These are phyloP conservation scores for Agrotis puta DNA, from an alignment of 2,888 invertebrate species.

Conservation along the genomic window DNA sequence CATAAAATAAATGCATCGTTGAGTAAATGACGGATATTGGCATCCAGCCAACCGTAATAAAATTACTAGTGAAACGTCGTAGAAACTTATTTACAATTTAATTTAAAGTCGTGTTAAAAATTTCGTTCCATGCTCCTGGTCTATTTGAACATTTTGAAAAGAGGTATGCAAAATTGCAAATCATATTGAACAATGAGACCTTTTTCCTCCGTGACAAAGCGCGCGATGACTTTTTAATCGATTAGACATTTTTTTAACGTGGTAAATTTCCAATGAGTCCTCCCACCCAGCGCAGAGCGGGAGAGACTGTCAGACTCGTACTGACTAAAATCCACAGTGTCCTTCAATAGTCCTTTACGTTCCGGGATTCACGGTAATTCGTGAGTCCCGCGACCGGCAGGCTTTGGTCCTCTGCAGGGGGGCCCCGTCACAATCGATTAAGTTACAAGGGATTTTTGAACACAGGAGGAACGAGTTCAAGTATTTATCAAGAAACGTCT, in stretches of 20 bases:
- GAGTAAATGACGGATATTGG: slow-evolving; percentile 60
- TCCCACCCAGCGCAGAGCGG: too few species aligned
- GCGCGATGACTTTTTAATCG: slow-evolving; percentile 4
- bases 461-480: too few species aligned
- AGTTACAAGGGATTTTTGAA: not conserved
- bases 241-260: too few species aligned
- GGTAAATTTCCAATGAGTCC: too few species aligned
- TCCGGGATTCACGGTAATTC: too few species aligned
- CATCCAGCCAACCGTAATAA: slow-evolving; percentile 62
- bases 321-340: too few species aligned
- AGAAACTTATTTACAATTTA: slow-evolving; percentile 29
- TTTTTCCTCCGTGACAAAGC: too few species aligned
- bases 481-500: not conserved
- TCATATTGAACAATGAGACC: not conserved
- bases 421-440: too few species aligned
- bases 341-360: too few species aligned
- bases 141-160: not conserved
- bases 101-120: slow-evolving; percentile 2
- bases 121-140: not conserved
- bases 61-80: slow-evolving; percentile 53
- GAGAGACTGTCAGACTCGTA: too few species aligned
- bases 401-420: too few species aligned
- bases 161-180: not conserved
- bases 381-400: too few species aligned
- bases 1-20: slow-evolving; percentile 52